Percentiles rank a stretch among this genome's conserved stretches.
Conservation (phyloP, 2,888 invertebrate species). For the Actias luna region DNA sequence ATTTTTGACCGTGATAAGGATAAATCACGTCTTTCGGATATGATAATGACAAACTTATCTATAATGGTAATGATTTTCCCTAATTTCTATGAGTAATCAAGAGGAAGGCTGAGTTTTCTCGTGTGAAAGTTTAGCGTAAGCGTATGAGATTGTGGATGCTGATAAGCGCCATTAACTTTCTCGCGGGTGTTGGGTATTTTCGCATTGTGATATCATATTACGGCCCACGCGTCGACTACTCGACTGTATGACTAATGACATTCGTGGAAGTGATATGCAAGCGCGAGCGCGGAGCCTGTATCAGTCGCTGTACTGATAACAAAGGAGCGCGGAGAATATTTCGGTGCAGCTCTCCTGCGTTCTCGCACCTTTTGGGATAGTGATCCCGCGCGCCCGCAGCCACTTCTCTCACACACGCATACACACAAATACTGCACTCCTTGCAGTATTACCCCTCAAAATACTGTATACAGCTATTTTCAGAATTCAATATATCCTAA, state of each 20-base stretch:
- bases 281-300: slow-evolving; percentile 65
- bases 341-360: slow-evolving; percentile 30
- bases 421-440: slow-evolving; percentile 42
- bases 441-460: slow-evolving; percentile 49
- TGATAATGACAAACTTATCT: slow-evolving; percentile 90
- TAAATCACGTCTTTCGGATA: slow-evolving; percentile 85
- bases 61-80: slow-evolving; percentile 85
- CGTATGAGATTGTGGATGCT: slow-evolving; percentile 81
- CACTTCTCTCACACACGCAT: slow-evolving; percentile 30
- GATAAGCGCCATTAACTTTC: slow-evolving; percentile 84
- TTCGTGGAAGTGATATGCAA: slow-evolving; percentile 79
- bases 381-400: slow-evolving; percentile 29
- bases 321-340: slow-evolving; percentile 65
- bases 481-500: slow-evolving; percentile 76
- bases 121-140: slow-evolving; percentile 81
- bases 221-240: slow-evolving; percentile 80
- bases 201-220: slow-evolving; percentile 83
- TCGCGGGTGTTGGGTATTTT: slow-evolving; percentile 83
- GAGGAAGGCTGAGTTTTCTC: slow-evolving; percentile 67
- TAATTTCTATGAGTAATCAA: slow-evolving; percentile 45
- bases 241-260: slow-evolving; percentile 79
- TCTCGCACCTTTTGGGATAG: slow-evolving; percentile 38
- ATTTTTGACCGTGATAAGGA: slow-evolving; percentile 89
- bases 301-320: slow-evolving; percentile 73
- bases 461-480: slow-evolving; percentile 70